These are phyloP conservation scores for Echiichthys vipera DNA, from an alignment of 2,797 vertebrate genomes.

Conservation along the genomic window DNA sequence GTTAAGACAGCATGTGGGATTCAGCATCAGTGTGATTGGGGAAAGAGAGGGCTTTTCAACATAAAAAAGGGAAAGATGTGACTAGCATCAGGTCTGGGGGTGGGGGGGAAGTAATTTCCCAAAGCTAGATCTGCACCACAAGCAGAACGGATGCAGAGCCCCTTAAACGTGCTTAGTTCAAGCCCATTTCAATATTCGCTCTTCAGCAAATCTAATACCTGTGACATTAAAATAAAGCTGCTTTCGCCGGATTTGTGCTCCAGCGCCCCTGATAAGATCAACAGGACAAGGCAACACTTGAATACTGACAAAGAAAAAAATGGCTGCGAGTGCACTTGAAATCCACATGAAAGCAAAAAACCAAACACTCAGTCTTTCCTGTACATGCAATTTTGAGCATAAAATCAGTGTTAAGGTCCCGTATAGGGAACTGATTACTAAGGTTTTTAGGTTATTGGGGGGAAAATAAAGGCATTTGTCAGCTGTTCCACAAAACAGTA, in stretches of 20 bases:
- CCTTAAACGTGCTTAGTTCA: constrained; percentile 70
- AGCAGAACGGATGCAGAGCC: constrained; percentile 72
- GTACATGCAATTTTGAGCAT: constrained; percentile 38
- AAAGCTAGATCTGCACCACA: constrained; percentile 78
- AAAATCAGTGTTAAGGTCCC: constrained; percentile 44
- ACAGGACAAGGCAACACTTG: constrained; percentile 69
- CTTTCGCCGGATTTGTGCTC: constrained; percentile 69
- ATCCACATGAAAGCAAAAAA: constrained; percentile 53
- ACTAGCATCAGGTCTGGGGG: constrained; percentile 27
- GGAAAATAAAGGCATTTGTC: constrained; percentile 53
- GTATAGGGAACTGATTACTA: constrained; percentile 32
- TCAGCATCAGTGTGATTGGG: constrained; percentile 58
- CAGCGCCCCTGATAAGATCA: constrained; percentile 74
- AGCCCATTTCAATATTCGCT: constrained; percentile 82
- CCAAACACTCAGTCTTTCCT: constrained; percentile 29
- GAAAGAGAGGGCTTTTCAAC: constrained; percentile 33
- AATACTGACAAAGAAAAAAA: constrained; percentile 67
- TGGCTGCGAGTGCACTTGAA: constrained; percentile 54
- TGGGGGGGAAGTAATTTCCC: constrained; percentile 69
- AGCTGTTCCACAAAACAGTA: constrained; percentile 36
- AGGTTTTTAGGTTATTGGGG: constrained; percentile 27
- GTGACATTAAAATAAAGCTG: constrained; percentile 84
- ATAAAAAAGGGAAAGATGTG: constrained; percentile 29
- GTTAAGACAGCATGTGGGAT: constrained; percentile 59
- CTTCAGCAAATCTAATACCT: constrained; percentile 85